A percentile compares a stretch with the other conserved stretches of the same genome.
Conservation (phyloP, 2,888 invertebrate genomes). For the Lamellibrachia satsuma region DNA sequence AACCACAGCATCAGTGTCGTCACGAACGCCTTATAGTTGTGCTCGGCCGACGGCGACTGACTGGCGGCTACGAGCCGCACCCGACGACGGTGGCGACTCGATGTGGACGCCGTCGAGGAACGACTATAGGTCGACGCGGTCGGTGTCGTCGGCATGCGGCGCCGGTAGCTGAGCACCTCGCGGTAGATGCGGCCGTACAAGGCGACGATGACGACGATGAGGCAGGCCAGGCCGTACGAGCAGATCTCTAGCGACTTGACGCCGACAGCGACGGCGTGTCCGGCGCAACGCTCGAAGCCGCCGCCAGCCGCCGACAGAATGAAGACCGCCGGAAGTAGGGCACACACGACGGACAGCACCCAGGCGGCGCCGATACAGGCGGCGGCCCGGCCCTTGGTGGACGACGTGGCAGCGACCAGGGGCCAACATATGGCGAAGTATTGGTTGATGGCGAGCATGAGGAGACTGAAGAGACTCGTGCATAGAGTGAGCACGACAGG, state of each 20-base stretch:
- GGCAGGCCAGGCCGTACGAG: slow-evolving; percentile 40
- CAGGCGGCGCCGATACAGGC: slow-evolving; percentile 37
- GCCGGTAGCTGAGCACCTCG: slow-evolving; percentile 37
- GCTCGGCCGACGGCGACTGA: slow-evolving; percentile 34
- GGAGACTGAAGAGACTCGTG: slow-evolving; percentile 40
- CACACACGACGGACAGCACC: slow-evolving; percentile 36
- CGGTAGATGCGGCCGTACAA: slow-evolving; percentile 44
- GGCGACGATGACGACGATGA: slow-evolving; percentile 44
- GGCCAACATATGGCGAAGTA: slow-evolving; percentile 46
- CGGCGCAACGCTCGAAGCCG: slow-evolving; percentile 36
- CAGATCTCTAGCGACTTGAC: slow-evolving; percentile 42
- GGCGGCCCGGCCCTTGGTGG: slow-evolving; percentile 38
- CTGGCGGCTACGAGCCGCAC: not conserved
- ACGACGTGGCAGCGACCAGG: slow-evolving; percentile 40
- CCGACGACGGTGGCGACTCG: not conserved
- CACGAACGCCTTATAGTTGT: slow-evolving; percentile 48
- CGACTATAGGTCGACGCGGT: slow-evolving; percentile 19
- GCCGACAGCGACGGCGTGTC: slow-evolving; percentile 33
- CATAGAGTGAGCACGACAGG: slow-evolving; percentile 39
- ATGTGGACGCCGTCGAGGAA: not conserved
- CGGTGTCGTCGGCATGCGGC: slow-evolving; percentile 32
- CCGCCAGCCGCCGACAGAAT: slow-evolving; percentile 38
- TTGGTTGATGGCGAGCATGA: slow-evolving; percentile 45
- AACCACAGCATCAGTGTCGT: slow-evolving; percentile 45
- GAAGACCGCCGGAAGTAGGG: slow-evolving; percentile 38